Percentiles rank a stretch among this genome's conserved stretches.
Conservation (phyloP, 92 coral and sea anemone genomes). For the Umimayanthus kanabou region DNA sequence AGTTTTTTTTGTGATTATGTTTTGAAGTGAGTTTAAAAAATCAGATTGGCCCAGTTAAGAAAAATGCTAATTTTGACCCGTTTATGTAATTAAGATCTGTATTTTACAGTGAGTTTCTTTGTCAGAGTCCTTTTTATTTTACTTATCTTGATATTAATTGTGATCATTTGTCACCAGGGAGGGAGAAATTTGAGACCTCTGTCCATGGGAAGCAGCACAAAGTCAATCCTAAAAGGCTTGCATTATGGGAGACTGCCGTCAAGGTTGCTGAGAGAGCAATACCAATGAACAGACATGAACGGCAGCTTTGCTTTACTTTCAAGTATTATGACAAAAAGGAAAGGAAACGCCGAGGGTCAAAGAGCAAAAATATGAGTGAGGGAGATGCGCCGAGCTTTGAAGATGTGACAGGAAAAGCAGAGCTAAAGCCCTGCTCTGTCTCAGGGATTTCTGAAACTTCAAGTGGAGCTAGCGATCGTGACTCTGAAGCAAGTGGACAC, state of each 20-base stretch:
- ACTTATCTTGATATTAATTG: not conserved
- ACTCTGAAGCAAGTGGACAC: not conserved
- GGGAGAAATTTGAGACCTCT: constrained; percentile 83
- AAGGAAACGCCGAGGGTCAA: constrained; percentile 47
- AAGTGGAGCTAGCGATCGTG: constrained; percentile 18
- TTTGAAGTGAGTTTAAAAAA: no score
- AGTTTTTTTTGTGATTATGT: no score
- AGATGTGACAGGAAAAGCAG: constrained; percentile 24
- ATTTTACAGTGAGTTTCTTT: no score
- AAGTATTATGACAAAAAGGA: constrained; percentile 79
- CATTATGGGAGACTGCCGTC: constrained; percentile 90
- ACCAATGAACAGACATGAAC: constrained; percentile 93
- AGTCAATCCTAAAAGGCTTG: constrained; percentile 72
- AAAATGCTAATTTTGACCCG: not conserved
- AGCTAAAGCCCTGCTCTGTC: not conserved
- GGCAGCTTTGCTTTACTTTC: constrained; percentile 90
- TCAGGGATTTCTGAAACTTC: constrained; percentile 17
- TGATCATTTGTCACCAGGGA: constrained; percentile 56
- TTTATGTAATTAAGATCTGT: no score
- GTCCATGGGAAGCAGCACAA: constrained; percentile 79
- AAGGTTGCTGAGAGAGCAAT: constrained; percentile 92
- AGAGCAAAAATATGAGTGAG: constrained; percentile 56
- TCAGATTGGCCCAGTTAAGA: no score
- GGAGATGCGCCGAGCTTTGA: constrained; percentile 9
- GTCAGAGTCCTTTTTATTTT: not conserved